Conservation (phyloP, 2,113 vertebrate species). For the Girardinichthys multiradiatus region DNA sequence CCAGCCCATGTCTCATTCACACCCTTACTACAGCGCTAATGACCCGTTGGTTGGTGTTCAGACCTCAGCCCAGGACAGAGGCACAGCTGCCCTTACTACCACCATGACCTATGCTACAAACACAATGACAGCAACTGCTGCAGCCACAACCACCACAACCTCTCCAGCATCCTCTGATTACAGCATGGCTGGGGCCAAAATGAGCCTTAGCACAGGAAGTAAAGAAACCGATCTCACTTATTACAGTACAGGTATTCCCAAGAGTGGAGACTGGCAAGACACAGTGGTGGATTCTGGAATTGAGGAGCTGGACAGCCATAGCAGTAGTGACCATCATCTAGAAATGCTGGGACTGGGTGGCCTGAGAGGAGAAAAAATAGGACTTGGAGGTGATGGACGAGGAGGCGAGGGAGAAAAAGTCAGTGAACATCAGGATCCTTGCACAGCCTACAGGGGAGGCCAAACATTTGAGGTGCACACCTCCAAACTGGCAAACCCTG, state of each 20-base stretch:
- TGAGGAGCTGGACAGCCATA: slow-evolving; percentile 90
- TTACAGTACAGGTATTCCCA: slow-evolving; percentile 38
- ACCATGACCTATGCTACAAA: slow-evolving; percentile 77
- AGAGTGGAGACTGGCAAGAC: slow-evolving; percentile 81
- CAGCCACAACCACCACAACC: slow-evolving; percentile 66
- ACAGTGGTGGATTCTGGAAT: slow-evolving; percentile 88
- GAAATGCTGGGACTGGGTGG: slow-evolving; percentile 82
- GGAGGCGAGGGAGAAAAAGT: slow-evolving; percentile 64
- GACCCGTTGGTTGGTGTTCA: slow-evolving; percentile 47
- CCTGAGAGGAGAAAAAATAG: slow-evolving; percentile 62
- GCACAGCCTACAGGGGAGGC: slow-evolving; percentile 84
- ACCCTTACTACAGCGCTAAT: slow-evolving; percentile 63
- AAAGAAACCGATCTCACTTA: slow-evolving; percentile 54
- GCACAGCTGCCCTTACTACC: slow-evolving; percentile 70
- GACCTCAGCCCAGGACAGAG: slow-evolving; percentile 68
- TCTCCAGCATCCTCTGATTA: slow-evolving; percentile 69
- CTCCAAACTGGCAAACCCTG: slow-evolving; percentile 68
- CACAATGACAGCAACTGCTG: slow-evolving; percentile 71
- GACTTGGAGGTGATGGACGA: slow-evolving; percentile 41
- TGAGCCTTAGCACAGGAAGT: slow-evolving; percentile 25
- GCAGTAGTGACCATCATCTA: slow-evolving; percentile 89
- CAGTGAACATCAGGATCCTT: slow-evolving; percentile 83
- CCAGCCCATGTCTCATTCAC: slow-evolving; percentile 78
- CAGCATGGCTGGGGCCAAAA: slow-evolving; percentile 45
- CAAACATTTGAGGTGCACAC: slow-evolving; percentile 82